Conservation (phyloP, 2,888 invertebrate genomes). For the Morpho achilles region DNA sequence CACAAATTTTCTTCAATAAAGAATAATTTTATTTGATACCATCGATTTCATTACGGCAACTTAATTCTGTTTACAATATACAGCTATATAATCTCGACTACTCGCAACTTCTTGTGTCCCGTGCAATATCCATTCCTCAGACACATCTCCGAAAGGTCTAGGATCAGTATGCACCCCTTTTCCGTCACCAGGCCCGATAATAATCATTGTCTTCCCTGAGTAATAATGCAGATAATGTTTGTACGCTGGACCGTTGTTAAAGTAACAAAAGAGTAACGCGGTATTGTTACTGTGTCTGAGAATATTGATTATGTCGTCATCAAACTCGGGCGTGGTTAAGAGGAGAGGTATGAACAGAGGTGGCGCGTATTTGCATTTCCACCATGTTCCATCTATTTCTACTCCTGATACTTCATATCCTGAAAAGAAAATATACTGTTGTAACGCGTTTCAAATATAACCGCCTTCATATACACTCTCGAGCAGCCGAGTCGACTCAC, state of each 20-base stretch:
- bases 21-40: too few relatives aligned
- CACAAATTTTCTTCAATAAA: too few relatives aligned
- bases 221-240: slow-evolving; percentile 82
- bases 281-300: slow-evolving; percentile 60
- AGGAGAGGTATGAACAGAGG: slow-evolving; percentile 84
- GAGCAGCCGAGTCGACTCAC: too few relatives aligned
- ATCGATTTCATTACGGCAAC: too few relatives aligned
- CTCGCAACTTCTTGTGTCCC: slow-evolving; percentile 78
- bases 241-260: slow-evolving; percentile 86
- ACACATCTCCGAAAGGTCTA: slow-evolving; percentile 80
- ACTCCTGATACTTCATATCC: slow-evolving; percentile 82
- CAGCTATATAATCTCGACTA: slow-evolving; percentile 82
- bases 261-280: slow-evolving; percentile 89
- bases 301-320: slow-evolving; percentile 52
- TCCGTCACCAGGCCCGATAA: slow-evolving; percentile 85
- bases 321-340: slow-evolving; percentile 64
- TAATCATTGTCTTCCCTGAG: slow-evolving; percentile 82
- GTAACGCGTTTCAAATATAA: too few relatives aligned
- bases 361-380: slow-evolving; percentile 87
- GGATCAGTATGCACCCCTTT: slow-evolving; percentile 85
- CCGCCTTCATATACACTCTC: too few relatives aligned
- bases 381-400: slow-evolving; percentile 90
- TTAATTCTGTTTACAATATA: slow-evolving; percentile 59
- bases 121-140: slow-evolving; percentile 79
- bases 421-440: too few relatives aligned